Evolutionary conservation across 2,888 invertebrate genomes (phyloP), one percentile per base, ranked within the genome.

Genomic region (Frankliniella intonsa): DNA sequence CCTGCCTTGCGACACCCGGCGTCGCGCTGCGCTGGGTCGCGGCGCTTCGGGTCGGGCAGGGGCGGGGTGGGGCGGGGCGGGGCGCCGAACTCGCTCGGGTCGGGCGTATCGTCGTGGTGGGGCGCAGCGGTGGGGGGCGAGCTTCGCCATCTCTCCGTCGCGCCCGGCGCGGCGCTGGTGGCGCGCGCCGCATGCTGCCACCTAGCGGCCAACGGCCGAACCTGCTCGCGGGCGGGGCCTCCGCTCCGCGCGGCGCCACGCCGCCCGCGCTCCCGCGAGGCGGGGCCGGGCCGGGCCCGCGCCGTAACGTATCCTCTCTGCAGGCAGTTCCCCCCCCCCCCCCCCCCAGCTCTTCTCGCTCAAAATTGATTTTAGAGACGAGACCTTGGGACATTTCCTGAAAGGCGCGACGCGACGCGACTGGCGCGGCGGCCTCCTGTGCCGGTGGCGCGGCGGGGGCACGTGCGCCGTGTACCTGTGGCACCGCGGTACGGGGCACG

Each of bases 361-460:
- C 22, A 76, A 76, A 76, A 76, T 76, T 76, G 69, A 76, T 76
- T 76, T 76, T 76, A 76, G 69, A 76, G 69, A 25, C 25, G 25
- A 25, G 83, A 82, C 83, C 83, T 83, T 83, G 81, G 80, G 55
- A 81, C 80, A 82, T 81, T 83, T 83, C 82, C 76, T 81, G 81
- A 69, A 81, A 38, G 55, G 79, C 79, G 51, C 81, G 62, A 62
- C 51, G 79, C 81, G 81, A 82, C 65, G 22, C 19, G 55, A 51
- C 25, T 80, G 79, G 83, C 83, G 83, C 82, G 85, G 87, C 87
- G 87, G 87, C 88, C 87, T 87, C 88, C 88, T 87, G 88, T 86
- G 86, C 86, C 86, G 86, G 87, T 87, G 87, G 87, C 86, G 86
- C 87, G 84, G 86, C 86, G 86, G 88, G 88, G 88, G 88, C 76